A percentile compares a stretch with the other conserved stretches of the same genome.
Conservation (phyloP, 2,797 vertebrate species). For the Rallus crepitans region DNA sequence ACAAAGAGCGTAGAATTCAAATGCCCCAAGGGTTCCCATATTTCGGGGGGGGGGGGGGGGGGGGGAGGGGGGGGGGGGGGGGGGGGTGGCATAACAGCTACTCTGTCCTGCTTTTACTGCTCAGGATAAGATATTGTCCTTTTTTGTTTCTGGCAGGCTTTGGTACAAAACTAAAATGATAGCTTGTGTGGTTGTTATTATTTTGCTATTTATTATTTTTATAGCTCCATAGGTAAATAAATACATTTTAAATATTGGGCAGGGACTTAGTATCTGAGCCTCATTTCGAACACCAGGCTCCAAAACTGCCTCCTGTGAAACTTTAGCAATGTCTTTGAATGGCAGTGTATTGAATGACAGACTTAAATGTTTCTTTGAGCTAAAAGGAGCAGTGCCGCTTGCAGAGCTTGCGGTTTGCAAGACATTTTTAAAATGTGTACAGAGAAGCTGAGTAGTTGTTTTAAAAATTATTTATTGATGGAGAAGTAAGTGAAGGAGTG, state of each 20-base stretch:
- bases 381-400: neutral
- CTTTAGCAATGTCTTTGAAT: neutral
- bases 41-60: neutral
- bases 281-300: neutral
- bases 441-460: neutral
- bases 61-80: neutral
- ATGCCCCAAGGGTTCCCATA: neutral
- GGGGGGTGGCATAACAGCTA: neutral
- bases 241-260: neutral
- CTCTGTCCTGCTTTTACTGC: neutral
- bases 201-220: conserved; percentile 30
- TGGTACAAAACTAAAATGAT: neutral
- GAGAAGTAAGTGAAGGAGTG: neutral
- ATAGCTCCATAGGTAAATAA: neutral
- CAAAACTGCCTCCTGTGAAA: conserved; percentile 13
- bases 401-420: neutral
- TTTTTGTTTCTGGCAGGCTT: neutral
- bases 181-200: neutral
- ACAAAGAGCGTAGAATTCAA: neutral
- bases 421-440: neutral
- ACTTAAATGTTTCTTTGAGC: conserved; percentile 4
- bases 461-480: conserved; percentile 43
- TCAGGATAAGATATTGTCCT: neutral
- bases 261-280: neutral
- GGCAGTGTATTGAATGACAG: neutral